Evolutionary conservation across 1,140 invertebrate genomes (phyloP), one percentile per base, ranked within the genome.

Genomic region (Oscheius sp.): DNA sequence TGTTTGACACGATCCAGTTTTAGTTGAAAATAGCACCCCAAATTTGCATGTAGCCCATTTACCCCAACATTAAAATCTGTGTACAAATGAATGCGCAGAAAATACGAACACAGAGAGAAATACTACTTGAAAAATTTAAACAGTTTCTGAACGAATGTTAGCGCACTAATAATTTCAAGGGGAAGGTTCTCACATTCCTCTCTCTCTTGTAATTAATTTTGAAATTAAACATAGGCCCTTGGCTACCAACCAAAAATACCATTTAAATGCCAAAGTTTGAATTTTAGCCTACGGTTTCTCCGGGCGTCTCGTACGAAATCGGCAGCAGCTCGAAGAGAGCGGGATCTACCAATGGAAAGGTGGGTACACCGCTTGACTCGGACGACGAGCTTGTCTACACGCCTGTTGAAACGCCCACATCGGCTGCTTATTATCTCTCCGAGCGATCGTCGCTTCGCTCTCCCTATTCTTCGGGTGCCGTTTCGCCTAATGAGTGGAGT

Each of bases 341-440:
- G 15, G 49, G 49, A 13, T 13, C 49, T 4, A 13, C 49, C 7
- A 7, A 55, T 55, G 49, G 49, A 7, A 55, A 55, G 49, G 49
- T 55, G 49, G 23, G 49, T 63, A 34, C 61, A 32, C 10, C 61
- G 18, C 18, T 36, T 63, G 61, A n/a, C 35, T 13, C 55, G 20
- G 61, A 63, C 26, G 61, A 63, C 61, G 32, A 38, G 36, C 61
- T 63, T 42, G 32, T 36, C 61, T 63, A 63, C 36, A 36, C 61
- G 61, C 61, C 61, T 34, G 3, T 71, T 61, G 18, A 63, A 65
- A 20, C 58, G 58, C 69, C 58, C 32, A 63, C 69, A 1, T 63
- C 59, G 7, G 69, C 59, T 10, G 59, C 69, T 36, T 71, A 71
- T 28, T 71, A 71, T 42, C 20, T 71, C 26, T 64, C 59, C 29